Evolutionary conservation across 2,888 invertebrate genomes (phyloP).

Genomic region (Amaurobius ferox): DNA sequence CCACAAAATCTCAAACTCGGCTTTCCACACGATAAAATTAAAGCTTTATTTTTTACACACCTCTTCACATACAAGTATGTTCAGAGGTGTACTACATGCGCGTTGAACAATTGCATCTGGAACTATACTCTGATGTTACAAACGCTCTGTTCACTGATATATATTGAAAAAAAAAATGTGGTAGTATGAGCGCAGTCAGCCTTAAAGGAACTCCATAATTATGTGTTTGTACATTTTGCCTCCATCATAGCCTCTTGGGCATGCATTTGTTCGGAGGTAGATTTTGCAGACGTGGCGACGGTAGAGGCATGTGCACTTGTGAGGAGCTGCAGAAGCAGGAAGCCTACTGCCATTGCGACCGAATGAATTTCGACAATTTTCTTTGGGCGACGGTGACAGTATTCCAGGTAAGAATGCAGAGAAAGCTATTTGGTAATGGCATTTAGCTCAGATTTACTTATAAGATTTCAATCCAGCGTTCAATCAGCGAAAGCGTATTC

Average conservation of each 20-base stretch:
- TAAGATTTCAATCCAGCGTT: too few species aligned
- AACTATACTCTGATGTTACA: slow-evolving; percentile 11
- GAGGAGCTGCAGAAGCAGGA: slow-evolving; percentile 86
- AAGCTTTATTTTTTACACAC: too few species aligned
- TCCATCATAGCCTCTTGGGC: slow-evolving; percentile 90
- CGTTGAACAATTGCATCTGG: too few species aligned
- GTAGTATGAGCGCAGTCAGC: neutral
- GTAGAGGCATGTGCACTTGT: slow-evolving; percentile 87
- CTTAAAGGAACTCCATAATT: slow-evolving; percentile 14
- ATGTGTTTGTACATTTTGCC: slow-evolving; percentile 35
- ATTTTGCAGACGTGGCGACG: slow-evolving; percentile 98
- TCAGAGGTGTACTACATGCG: too few species aligned
- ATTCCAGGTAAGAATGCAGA: slow-evolving; percentile 86
- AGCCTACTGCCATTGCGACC: slow-evolving; percentile 89
- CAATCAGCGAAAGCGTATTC: too few species aligned
- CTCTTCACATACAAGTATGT: too few species aligned
- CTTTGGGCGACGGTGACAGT: slow-evolving; percentile 98
- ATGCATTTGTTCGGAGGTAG: slow-evolving; percentile 99
- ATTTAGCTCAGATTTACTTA: too few species aligned
- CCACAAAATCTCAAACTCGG: too few species aligned
- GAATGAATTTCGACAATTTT: slow-evolving; percentile 99
- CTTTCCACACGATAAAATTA: too few species aligned
- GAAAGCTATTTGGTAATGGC: neutral
- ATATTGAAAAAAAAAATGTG: neutral
- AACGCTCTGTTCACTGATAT: slow-evolving; percentile 6